Evolutionary conservation across 2,113 vertebrate species (phyloP), one percentile per base, ranked within the genome.

Genomic region (Shinisaurus crocodilurus): DNA sequence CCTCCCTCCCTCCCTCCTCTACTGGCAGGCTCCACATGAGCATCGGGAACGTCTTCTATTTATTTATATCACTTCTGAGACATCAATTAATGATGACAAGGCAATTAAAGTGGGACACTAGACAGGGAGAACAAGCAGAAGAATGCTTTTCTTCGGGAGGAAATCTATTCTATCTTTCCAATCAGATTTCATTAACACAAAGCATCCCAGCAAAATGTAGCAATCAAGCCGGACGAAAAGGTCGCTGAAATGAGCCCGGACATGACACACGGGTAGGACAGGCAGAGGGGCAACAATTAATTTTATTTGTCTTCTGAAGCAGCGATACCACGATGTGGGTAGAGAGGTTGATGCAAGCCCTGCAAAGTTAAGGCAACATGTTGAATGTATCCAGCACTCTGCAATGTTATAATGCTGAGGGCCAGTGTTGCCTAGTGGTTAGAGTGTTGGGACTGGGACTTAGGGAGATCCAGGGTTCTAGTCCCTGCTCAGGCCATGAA

Each of bases 31-130:
- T 88, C 37, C 69, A 85, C 91, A 88, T 25, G 85, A 92, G 92
- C 92, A 89, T 93, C 87, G 32, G 82, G 92, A 94, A 92, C 50
- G 77, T 85, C 65, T 93, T 91, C 92, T 93, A 93, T 96, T 96
- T 96, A 95, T 96, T 96, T 94, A 83, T 95, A 95, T 91, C 92
- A 93, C 91, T 93, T 93, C 88, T 87, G 87, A 86, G 87, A 90
- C 94, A 96, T 94, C 96, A 94, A 95, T 95, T 95, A 96, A 95
- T 92, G 95, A 96, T 75, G 93, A 95, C 94, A 96, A 94, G 92
- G 95, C 96, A 95, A 96, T 96, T 96, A 96, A 95, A 88, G 94
- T 93, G 92, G 92, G 94, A 96, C 92, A 92, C 90, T 92, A 95
- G 95, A 91, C 91, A 94, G 92, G 93, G 92, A 94, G 95, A 95